Conservation (phyloP, 2,888 invertebrate genomes). For the Leuctra nigra region DNA sequence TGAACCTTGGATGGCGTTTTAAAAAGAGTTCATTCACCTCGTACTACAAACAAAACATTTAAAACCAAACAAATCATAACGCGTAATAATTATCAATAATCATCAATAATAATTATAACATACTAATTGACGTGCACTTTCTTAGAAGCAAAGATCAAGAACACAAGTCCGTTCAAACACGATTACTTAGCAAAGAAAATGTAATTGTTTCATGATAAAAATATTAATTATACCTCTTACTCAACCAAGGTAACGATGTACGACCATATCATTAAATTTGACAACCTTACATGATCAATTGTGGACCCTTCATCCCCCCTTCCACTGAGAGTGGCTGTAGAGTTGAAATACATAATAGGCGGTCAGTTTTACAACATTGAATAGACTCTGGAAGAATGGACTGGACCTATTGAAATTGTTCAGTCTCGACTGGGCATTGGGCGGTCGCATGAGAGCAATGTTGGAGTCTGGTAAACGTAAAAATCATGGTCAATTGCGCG, state of each 20-base stretch:
- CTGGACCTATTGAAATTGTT: neutral
- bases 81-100: no score
- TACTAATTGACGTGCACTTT: no score
- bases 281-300: constrained; percentile 1
- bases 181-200: no score
- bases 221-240: neutral
- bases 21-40: no score
- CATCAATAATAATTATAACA: no score
- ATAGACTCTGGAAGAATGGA: neutral
- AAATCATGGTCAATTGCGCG: constrained; percentile 8
- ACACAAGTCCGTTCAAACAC: no score
- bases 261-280: constrained; percentile 5
- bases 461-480: constrained; percentile 1
- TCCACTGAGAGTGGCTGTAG: neutral
- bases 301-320: no score
- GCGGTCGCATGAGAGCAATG: neutral
- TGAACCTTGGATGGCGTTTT: no score
- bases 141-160: no score
- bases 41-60: no score
- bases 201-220: no score
- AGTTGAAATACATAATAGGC: neutral
- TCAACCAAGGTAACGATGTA: neutral
- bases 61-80: no score
- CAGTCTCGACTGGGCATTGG: neutral
- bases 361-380: constrained; percentile 3